Evolutionary conservation across 2,113 vertebrate species (phyloP), one percentile per base, ranked within the genome.

Genomic region (Sturnira hondurensis): DNA sequence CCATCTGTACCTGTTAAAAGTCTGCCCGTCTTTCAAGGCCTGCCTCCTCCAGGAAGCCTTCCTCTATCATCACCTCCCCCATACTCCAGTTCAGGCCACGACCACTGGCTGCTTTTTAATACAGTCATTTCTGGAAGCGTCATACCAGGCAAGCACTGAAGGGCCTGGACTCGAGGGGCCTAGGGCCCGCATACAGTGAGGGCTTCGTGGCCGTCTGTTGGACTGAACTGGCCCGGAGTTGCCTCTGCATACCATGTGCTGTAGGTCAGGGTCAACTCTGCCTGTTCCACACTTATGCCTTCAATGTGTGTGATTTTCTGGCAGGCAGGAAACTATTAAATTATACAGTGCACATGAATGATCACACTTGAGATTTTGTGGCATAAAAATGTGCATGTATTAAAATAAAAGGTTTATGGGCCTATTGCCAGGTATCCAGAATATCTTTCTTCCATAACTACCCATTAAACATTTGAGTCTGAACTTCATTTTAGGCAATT

Each of bases 401-500:
- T 96, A 85, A 86, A 86, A 78, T 84, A 38, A 4, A 84, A 70
- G 52, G 9, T 85, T 89, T 89, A 31, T 50, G 50, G 85, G 33
- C 16, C 24, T 73, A n/a, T 61, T 56, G 45, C n/a, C 88, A 78
- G 80, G 71, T 83, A 54, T 91, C 73, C 63, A 94, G 93, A 89
- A 94, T 74, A 81, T 74, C 58, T 86, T 83, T 93, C 93, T 95
- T 95, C 93, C 4, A 5, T 78, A 91, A 91, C 56, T n/a, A 43
- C 58, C 90, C 95, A 61, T 92, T 93, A 89, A 95, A 86, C 58
- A 65, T 76, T 91, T 67, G 84, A 95, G 56, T 87, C 89, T 97
- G 89, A 96, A 85, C 47, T 95, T 96, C 77, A 93, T 97, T 95
- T 93, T 76, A 84, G 94, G 61, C 91, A 87, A 38, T 67, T 92